Evolutionary conservation across 2,113 vertebrate species (phyloP).

Genomic region (Heterotilapia buettikoferi): DNA sequence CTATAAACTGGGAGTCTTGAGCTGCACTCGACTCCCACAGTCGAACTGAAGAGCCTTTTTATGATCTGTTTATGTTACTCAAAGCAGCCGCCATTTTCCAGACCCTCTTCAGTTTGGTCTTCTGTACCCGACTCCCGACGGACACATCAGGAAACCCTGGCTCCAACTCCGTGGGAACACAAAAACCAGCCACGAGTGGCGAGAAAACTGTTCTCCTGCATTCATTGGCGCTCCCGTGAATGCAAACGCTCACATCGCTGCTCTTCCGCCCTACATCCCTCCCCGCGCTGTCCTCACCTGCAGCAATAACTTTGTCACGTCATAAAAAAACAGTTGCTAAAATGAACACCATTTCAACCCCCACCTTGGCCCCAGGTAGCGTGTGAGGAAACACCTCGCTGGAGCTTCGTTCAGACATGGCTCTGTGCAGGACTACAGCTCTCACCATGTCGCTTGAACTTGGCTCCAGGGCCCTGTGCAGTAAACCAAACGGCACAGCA

Average conservation of each 20-base stretch:
- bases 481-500: constrained; percentile 7
- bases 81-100: constrained; percentile 39
- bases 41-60: constrained; percentile 51
- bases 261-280: neutral
- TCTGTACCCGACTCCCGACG: neutral
- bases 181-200: neutral
- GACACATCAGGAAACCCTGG: constrained; percentile 23
- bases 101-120: neutral
- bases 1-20: constrained; percentile 6
- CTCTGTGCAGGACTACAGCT: neutral
- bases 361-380: neutral
- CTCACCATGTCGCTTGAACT: constrained; percentile 4
- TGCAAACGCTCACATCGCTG: neutral
- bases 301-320: constrained; percentile 63
- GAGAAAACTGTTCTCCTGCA: neutral
- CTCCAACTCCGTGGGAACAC: constrained; percentile 46
- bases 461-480: neutral
- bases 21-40: constrained; percentile 33
- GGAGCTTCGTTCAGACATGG: neutral
- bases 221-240: neutral
- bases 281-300: constrained; percentile 57
- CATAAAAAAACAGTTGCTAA: constrained; percentile 55
- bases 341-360: constrained; percentile 35
- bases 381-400: constrained; percentile 17
- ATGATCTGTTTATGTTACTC: constrained; percentile 59